phyloP scores from a whole-genome alignment of 2,888 invertebrate species.

The Polietes domitor region DNA sequence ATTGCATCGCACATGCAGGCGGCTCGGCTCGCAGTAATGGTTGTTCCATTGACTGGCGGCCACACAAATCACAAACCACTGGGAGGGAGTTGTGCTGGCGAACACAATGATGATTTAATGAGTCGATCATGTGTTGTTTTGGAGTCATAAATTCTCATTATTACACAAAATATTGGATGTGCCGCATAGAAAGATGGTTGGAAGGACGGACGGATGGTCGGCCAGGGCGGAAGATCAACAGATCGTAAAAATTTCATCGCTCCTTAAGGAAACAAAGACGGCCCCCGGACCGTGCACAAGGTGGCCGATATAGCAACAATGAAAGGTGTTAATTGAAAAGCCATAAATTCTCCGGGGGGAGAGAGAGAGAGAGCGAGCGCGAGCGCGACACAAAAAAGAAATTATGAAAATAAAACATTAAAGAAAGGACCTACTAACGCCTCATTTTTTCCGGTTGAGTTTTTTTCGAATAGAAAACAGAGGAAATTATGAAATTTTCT shows the following conservation, averaged over 20 bases:
- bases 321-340: slow-evolving; percentile 66
- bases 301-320: slow-evolving; percentile 37
- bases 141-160: slow-evolving; percentile 59
- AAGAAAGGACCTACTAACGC: slow-evolving; percentile 51
- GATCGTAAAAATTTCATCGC: slow-evolving; percentile 54
- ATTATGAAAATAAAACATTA: slow-evolving; percentile 55
- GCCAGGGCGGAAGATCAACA: slow-evolving; percentile 57
- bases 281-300: not conserved
- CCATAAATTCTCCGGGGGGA: slow-evolving; percentile 55
- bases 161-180: slow-evolving; percentile 26
- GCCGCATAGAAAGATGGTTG: not conserved
- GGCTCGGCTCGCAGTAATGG: not conserved
- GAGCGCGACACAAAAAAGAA: slow-evolving; percentile 20
- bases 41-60: not conserved
- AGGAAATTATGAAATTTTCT: slow-evolving; percentile 17
- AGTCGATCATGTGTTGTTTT: slow-evolving; percentile 44
- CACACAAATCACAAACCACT: not conserved
- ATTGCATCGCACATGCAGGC: not conserved
- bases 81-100: not conserved
- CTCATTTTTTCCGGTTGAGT: slow-evolving; percentile 45
- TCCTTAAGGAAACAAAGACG: not conserved
- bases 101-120: slow-evolving; percentile 22
- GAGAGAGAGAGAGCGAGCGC: not conserved
- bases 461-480: not conserved
- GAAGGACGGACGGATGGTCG: not conserved